Conservation (phyloP, 2,113 vertebrate species). For the Peromyscus polionotus region DNA sequence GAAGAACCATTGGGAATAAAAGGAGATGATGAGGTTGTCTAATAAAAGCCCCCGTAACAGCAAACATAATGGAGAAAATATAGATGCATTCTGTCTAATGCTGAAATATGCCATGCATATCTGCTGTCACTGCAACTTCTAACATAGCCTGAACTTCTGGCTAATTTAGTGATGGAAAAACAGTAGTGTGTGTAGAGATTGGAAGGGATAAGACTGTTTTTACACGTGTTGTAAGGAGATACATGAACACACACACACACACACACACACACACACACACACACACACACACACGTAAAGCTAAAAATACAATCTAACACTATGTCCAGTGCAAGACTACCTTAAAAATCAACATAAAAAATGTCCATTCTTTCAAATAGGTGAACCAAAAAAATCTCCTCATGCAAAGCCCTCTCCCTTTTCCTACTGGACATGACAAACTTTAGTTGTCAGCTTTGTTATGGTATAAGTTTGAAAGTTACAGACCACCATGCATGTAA, state of each 20-base stretch:
- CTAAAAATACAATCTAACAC: background rate
- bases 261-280: background rate
- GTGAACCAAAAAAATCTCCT: background rate
- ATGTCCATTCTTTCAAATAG: background rate
- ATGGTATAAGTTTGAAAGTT: background rate
- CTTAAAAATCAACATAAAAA: constrained; percentile 21
- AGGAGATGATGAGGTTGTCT: constrained; percentile 64
- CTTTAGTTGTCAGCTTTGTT: background rate
- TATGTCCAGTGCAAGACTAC: background rate
- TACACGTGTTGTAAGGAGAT: background rate
- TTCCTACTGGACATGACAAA: background rate
- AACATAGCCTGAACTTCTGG: background rate
- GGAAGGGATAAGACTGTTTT: background rate
- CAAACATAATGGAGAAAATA: constrained; percentile 48
- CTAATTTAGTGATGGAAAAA: constrained; percentile 49
- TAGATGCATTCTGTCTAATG: constrained; percentile 42
- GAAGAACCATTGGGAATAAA: constrained; percentile 66
- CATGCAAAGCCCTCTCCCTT: background rate
- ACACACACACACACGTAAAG: background rate
- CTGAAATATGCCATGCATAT: background rate
- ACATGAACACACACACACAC: background rate
- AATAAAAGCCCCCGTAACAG: constrained; percentile 37
- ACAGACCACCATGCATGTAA: background rate
- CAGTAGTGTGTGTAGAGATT: background rate
- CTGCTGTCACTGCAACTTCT: background rate